Evolutionary conservation across 2,113 vertebrate species (phyloP), one percentile per base, ranked within the genome.

Genomic region (Upupa epops): DNA sequence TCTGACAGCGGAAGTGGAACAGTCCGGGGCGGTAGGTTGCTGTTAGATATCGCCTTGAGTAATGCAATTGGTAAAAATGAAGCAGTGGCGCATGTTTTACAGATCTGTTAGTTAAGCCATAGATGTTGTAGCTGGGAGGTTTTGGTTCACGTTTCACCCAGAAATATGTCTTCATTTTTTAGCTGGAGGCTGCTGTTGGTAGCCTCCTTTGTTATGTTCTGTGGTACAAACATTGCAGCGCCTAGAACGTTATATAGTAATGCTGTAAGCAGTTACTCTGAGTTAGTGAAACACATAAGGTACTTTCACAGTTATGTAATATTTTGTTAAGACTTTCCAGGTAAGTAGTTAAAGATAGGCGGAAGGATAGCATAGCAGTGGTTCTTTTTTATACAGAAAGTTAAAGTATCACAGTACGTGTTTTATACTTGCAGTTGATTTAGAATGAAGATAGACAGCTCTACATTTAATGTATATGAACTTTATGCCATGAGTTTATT

Each of bases 221-320:
- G 0, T 17, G 18, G 48, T 81, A 9, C 0, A 2, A 5, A 15
- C 1, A 0, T 36, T 66, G 52, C 54, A 29, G n/a, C 0, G 1
- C 88, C 40, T 15, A 31, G 56, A 73, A 66, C 77, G 16, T 3
- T 20, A n/a, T n/a, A n/a, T 28, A 17, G 60, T 59, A 32, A 24
- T 31, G 4, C 54, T 61, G 19, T 58, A 46, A 75, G 31, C 7
- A 18, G 63, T 74, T 80, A 34, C 11, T 91, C 64, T 31, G 61
- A 90, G 29, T 66, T 16, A 75, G 18, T 4, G 1, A 64, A 84
- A 60, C 10, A 3, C 1, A 6, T 36, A 13, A 59, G 28, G 52
- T 71, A 5, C 8, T 83, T 66, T 55, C 1, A 2, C 11, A 42
- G n/a, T 65, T 10, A 10, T 11, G 3, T 63, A 51, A n/a, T 66